Evolutionary conservation across 2,888 invertebrate species (phyloP).

Genomic region (Drosophila lacicola): DNA sequence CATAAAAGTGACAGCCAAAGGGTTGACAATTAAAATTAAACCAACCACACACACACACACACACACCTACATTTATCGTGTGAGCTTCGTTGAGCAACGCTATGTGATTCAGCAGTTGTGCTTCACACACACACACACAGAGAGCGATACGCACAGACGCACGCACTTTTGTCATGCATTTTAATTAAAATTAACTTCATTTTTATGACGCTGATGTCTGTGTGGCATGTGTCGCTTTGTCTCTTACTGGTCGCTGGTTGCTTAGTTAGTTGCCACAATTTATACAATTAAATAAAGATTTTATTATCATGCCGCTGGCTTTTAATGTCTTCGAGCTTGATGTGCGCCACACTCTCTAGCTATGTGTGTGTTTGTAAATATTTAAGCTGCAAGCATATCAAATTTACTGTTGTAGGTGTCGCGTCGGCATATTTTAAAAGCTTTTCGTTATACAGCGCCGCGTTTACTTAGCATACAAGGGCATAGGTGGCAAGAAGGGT

Average conservation of each 20-base stretch:
- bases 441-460: conserved; percentile 72
- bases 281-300: conserved; percentile 81
- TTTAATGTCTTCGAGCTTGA: conserved; percentile 54
- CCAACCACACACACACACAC: conserved; percentile 44
- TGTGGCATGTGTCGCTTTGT: conserved; percentile 55
- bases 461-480: conserved; percentile 72
- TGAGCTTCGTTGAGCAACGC: conserved; percentile 35
- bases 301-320: conserved; percentile 74
- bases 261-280: conserved; percentile 72
- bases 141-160: conserved; percentile 15
- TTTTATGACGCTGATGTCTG: conserved; percentile 68
- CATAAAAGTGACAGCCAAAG: conserved; percentile 68
- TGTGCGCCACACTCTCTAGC: conserved; percentile 22
- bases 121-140: conserved; percentile 4
- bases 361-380: conserved; percentile 71
- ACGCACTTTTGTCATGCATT: conserved; percentile 75
- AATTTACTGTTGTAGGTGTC: conserved; percentile 79
- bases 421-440: conserved; percentile 84
- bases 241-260: conserved; percentile 37
- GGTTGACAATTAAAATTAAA: conserved; percentile 78
- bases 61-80: conserved; percentile 14
- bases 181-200: conserved; percentile 81
- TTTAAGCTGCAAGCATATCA: conserved; percentile 79
- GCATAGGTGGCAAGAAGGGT: conserved; percentile 13
- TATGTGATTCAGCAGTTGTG: conserved; percentile 73